Conservation (phyloP, 2,888 invertebrate species). For the Sminthurides aquaticus region DNA sequence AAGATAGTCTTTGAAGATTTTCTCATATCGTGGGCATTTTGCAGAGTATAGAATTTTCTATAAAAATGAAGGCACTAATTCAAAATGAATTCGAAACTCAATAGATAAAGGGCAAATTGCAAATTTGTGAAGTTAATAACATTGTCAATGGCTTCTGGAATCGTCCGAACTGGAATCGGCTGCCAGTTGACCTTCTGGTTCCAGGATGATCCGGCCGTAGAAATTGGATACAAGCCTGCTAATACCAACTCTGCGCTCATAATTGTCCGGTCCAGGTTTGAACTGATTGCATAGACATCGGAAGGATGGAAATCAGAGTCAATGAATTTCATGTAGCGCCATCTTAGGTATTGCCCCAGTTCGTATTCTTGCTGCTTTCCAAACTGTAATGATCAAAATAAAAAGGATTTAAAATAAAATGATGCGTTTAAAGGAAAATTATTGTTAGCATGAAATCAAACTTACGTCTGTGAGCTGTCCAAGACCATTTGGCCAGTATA, state of each 20-base stretch:
- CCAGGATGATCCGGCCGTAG: conserved; percentile 53
- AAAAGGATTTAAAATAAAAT: conserved; percentile 5
- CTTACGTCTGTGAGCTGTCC: conserved; percentile 71
- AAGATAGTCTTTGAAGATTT: conserved; percentile 52
- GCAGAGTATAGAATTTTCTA: conserved; percentile 49
- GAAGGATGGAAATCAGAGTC: conserved; percentile 43
- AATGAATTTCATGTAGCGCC: conserved; percentile 57
- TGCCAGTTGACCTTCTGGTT: conserved; percentile 47
- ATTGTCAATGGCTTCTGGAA: conserved; percentile 26
- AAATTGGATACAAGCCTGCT: conserved; percentile 66
- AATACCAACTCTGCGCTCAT: conserved; percentile 76
- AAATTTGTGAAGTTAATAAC: too few relatives aligned
- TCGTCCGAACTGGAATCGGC: conserved; percentile 32
- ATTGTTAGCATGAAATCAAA: not conserved
- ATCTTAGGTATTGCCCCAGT: conserved; percentile 64
- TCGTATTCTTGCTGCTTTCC: conserved; percentile 50
- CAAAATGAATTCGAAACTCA: too few relatives aligned
- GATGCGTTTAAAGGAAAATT: not conserved
- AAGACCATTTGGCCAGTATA: conserved; percentile 70
- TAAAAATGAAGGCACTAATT: conserved; percentile 7
- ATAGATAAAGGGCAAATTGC: too few relatives aligned
- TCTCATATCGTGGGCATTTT: conserved; percentile 60
- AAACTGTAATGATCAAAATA: conserved; percentile 29
- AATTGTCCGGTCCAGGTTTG: conserved; percentile 73
- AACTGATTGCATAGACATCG: conserved; percentile 56